Percentiles rank a stretch among this genome's conserved stretches.
phyloP scores from a whole-genome alignment of 2,888 invertebrate species.

The Sycophila texana region DNA sequence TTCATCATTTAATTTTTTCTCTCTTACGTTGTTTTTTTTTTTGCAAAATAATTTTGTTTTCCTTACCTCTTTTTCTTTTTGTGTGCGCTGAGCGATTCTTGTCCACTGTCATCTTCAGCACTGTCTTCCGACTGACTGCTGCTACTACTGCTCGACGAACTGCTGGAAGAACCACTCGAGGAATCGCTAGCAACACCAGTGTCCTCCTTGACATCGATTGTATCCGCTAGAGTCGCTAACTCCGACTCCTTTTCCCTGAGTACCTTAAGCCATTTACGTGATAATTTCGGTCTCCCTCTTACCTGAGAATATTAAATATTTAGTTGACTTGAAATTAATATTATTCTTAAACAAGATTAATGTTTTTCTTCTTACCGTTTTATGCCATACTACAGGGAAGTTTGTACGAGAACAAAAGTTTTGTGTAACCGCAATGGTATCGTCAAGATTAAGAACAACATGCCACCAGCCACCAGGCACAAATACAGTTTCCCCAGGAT shows the following conservation, averaged over 20 bases:
- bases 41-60: constrained; percentile 23
- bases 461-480: constrained; percentile 99
- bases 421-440: constrained; percentile 98
- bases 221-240: constrained; percentile 86
- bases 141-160: constrained; percentile 83
- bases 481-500: constrained; percentile 98
- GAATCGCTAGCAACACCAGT: constrained; percentile 97
- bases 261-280: constrained; percentile 91
- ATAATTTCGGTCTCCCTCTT: constrained; percentile 95
- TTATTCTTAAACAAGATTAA: neutral
- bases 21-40: neutral
- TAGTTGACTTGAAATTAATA: neutral
- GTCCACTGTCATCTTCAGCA: constrained; percentile 85
- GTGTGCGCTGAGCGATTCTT: constrained; percentile 91
- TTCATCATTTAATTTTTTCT: constrained; percentile 24
- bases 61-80: constrained; percentile 84
- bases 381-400: constrained; percentile 98
- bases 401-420: constrained; percentile 97
- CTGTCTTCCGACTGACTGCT: constrained; percentile 82
- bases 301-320: constrained; percentile 71
- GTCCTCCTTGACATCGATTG: constrained; percentile 89
- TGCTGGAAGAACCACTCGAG: constrained; percentile 87
- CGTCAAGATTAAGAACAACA: constrained; percentile 97
- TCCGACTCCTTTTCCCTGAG: constrained; percentile 85
- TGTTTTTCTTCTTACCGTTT: constrained; percentile 81